Conservation (phyloP, 2,797 vertebrate genomes). For the Amphiprion clarkii region DNA sequence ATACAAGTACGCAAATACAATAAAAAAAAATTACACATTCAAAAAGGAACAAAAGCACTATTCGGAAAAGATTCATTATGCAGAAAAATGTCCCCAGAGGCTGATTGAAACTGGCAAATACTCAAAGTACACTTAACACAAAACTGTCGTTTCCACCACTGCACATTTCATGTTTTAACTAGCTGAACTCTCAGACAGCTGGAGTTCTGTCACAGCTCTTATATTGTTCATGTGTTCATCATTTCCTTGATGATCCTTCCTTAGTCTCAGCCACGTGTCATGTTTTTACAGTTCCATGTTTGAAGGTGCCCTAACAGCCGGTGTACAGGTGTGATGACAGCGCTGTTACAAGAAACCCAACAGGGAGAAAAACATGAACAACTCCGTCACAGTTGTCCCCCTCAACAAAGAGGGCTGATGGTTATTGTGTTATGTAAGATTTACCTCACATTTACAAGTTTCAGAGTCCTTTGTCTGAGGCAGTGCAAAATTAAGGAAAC, state of each 20-base stretch:
- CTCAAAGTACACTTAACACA: no score
- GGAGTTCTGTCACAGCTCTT: not conserved
- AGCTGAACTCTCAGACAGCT: not conserved
- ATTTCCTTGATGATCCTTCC: not conserved
- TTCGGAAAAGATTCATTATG: no score
- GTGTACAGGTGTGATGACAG: conserved; percentile 22
- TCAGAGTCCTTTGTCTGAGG: no score
- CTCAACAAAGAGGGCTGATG: not conserved
- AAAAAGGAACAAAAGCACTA: no score
- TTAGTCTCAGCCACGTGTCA: conserved; percentile 32
- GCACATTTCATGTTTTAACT: no score
- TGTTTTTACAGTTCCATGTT: not conserved
- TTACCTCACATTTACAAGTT: not conserved
- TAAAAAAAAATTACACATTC: no score
- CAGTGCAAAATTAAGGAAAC: no score
- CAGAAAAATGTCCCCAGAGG: no score
- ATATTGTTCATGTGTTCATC: not conserved
- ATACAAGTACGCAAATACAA: not conserved
- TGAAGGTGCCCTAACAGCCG: not conserved
- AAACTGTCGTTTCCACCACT: no score
- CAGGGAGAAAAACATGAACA: not conserved
- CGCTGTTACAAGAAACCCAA: conserved; percentile 4
- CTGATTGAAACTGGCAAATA: no score
- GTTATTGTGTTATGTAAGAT: conserved; percentile 13
- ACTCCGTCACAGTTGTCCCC: not conserved